Evolutionary conservation across 2,797 vertebrate genomes (phyloP).

Genomic region (Sebastiscus tertius): DNA sequence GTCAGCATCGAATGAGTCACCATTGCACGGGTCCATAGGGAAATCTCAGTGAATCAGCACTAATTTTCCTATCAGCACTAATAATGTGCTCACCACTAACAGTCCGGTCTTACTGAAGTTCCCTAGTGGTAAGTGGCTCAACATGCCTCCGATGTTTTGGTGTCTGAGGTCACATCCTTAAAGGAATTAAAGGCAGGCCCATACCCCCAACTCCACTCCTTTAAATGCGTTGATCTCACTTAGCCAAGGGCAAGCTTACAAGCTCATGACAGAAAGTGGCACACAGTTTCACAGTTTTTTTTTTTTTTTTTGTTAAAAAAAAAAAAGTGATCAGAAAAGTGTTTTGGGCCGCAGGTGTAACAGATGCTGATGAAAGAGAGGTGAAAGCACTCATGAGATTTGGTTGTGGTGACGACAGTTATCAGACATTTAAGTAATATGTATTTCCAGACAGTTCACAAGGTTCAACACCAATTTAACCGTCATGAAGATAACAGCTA

Average conservation of each 20-base stretch:
- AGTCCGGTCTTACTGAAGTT: slow-evolving; percentile 68
- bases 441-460: background rate
- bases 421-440: background rate
- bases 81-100: slow-evolving; percentile 68
- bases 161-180: slow-evolving; percentile 86
- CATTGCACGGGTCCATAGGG: slow-evolving; percentile 49
- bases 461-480: background rate
- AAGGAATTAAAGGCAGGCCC: slow-evolving; percentile 82
- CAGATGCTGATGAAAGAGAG: slow-evolving; percentile 33
- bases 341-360: slow-evolving; percentile 29
- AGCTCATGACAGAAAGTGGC: slow-evolving; percentile 53
- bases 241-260: slow-evolving; percentile 64
- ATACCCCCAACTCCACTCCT: slow-evolving; percentile 53
- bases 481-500: background rate
- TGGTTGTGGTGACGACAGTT: background rate
- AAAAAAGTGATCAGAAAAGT: slow-evolving; percentile 30
- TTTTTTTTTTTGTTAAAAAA: slow-evolving; percentile 4
- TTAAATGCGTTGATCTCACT: slow-evolving; percentile 78
- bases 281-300: slow-evolving; percentile 38
- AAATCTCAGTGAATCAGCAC: slow-evolving; percentile 75
- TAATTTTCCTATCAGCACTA: slow-evolving; percentile 79
- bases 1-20: slow-evolving; percentile 67
- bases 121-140: slow-evolving; percentile 81
- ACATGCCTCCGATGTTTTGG: slow-evolving; percentile 78
- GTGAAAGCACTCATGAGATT: background rate